A percentile compares a stretch with the other conserved stretches of the same genome.
Conservation (phyloP, 2,113 vertebrate species). For the Plestiodon gilberti region DNA sequence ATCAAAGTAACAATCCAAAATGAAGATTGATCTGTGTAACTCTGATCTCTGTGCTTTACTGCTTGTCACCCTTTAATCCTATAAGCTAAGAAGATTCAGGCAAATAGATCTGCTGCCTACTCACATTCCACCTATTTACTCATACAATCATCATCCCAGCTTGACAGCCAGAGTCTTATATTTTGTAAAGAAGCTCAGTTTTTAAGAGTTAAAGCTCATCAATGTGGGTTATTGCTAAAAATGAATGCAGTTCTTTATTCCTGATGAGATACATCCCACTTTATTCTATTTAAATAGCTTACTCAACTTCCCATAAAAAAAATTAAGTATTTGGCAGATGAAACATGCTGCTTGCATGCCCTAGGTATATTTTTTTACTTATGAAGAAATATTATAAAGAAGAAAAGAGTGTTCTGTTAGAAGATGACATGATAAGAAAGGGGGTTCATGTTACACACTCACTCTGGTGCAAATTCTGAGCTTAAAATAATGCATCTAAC, state of each 20-base stretch:
- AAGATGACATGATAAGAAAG: conserved; percentile 12
- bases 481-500: not conserved
- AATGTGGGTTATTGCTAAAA: conserved; percentile 37
- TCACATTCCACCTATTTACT: conserved; percentile 45
- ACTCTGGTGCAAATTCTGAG: no score
- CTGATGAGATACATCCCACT: not conserved
- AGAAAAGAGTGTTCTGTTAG: not conserved
- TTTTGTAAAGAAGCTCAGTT: conserved; percentile 32
- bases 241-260: conserved; percentile 46
- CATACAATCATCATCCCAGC: conserved; percentile 35
- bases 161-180: conserved; percentile 26
- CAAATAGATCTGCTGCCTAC: conserved; percentile 31
- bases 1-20: conserved; percentile 54
- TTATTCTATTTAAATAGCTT: conserved; percentile 49
- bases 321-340: conserved; percentile 47
- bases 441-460: not conserved
- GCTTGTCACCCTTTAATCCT: conserved; percentile 48
- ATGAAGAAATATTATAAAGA: conserved; percentile 3
- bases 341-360: conserved; percentile 25
- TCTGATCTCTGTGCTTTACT: conserved; percentile 34
- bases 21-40: conserved; percentile 54
- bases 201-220: conserved; percentile 25
- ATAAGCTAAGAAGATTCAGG: conserved; percentile 40
- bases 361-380: conserved; percentile 41
- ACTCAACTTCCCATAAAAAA: conserved; percentile 26